phyloP scores from a whole-genome alignment of 1,140 invertebrate genomes.

The Acromyrmex charruanus region DNA sequence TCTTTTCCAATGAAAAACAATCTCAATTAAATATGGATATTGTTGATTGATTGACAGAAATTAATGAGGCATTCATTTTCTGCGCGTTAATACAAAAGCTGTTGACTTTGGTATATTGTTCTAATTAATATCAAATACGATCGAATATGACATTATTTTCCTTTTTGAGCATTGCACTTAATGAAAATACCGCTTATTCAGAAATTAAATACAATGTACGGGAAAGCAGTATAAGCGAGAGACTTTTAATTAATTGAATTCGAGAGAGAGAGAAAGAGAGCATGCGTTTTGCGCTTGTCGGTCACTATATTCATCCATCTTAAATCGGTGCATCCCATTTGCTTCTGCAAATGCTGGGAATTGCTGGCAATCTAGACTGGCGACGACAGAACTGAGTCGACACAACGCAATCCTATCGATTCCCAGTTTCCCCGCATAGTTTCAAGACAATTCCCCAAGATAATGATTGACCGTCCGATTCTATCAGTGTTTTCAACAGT shows the following conservation, averaged over 20 bases:
- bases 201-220: neutral
- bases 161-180: neutral
- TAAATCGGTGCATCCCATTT: constrained; percentile 56
- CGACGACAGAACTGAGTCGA: constrained; percentile 54
- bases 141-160: neutral
- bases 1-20: constrained; percentile 12
- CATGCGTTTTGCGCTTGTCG: neutral
- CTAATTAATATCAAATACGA: constrained; percentile 11
- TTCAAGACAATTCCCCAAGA: constrained; percentile 44
- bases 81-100: constrained; percentile 3
- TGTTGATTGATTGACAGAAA: constrained; percentile 38
- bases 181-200: neutral
- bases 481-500: constrained; percentile 36
- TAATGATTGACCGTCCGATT: constrained; percentile 51
- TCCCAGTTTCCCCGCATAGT: constrained; percentile 38
- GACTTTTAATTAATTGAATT: constrained; percentile 22
- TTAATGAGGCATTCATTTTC: constrained; percentile 13
- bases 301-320: constrained; percentile 22
- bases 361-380: constrained; percentile 52
- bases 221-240: neutral
- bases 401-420: constrained; percentile 54
- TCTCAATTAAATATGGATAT: constrained; percentile 8
- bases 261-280: too few species aligned
- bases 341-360: constrained; percentile 55
- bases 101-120: constrained; percentile 6